Conservation (phyloP, 2,113 vertebrate species). For the Pipra filicauda region DNA sequence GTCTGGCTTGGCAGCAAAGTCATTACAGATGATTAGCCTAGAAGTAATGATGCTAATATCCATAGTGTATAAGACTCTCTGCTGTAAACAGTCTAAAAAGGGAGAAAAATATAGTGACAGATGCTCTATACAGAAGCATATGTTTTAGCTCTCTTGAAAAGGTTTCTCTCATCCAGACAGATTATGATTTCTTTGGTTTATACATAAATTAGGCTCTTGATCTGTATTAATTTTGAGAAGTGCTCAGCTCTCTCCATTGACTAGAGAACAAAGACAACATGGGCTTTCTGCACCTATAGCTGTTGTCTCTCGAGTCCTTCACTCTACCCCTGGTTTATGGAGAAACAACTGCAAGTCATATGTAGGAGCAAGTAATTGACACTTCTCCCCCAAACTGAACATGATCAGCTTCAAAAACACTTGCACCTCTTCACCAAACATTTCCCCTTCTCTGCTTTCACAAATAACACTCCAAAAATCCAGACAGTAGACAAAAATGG, state of each 20-base stretch:
- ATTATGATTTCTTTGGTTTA: not conserved
- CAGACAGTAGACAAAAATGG: not conserved
- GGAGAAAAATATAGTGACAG: not conserved
- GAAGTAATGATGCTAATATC: not conserved
- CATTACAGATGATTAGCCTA: not conserved
- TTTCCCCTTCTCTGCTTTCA: not conserved
- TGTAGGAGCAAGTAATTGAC: not conserved
- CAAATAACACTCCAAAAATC: not conserved
- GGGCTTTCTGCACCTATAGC: not conserved
- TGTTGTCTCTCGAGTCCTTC: not conserved
- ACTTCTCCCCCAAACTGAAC: not conserved
- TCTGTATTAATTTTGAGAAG: not conserved
- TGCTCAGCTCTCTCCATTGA: not conserved
- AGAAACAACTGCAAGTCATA: not conserved
- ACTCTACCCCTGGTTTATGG: not conserved
- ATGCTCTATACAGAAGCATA: slow-evolving; percentile 24
- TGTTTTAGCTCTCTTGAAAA: not conserved
- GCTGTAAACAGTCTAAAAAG: not conserved
- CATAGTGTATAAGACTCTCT: not conserved
- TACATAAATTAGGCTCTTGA: not conserved
- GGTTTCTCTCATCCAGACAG: not conserved
- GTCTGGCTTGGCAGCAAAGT: not conserved
- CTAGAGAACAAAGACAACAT: not conserved
- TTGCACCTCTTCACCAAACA: not conserved
- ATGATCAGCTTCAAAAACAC: not conserved